Evolutionary conservation across 1,140 invertebrate species (phyloP).

Genomic region (Aradophagus sp.): DNA sequence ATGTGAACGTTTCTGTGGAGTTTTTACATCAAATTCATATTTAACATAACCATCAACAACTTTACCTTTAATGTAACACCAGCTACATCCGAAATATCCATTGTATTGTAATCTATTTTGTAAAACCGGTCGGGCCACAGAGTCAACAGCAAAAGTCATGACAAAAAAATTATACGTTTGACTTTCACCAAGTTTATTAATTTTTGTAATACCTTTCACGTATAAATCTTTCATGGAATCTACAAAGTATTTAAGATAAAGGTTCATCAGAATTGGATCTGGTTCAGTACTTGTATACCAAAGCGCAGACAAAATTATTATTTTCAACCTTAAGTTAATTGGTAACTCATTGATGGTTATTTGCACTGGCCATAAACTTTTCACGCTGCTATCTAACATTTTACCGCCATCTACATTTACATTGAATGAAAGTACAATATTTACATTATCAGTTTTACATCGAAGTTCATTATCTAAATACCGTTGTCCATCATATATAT

Average conservation of each 20-base stretch:
- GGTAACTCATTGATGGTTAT: slow-evolving; percentile 39
- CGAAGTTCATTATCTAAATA: slow-evolving; percentile 7
- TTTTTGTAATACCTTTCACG: slow-evolving; percentile 26
- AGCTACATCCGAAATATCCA: slow-evolving; percentile 44
- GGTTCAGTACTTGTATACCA: slow-evolving; percentile 32
- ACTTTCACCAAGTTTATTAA: slow-evolving; percentile 4
- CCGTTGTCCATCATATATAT: slow-evolving; percentile 9
- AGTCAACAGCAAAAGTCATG: slow-evolving; percentile 22
- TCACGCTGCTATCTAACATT: slow-evolving; percentile 26
- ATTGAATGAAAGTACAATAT: slow-evolving; percentile 18
- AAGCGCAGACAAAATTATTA: slow-evolving; percentile 24
- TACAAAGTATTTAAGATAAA: slow-evolving; percentile 33
- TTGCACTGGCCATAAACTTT: slow-evolving; percentile 50
- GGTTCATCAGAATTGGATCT: slow-evolving; percentile 30
- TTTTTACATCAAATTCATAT: slow-evolving; percentile 9
- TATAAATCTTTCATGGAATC: slow-evolving; percentile 13
- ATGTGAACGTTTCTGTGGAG: slow-evolving; percentile 12
- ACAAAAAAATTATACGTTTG: slow-evolving; percentile 21
- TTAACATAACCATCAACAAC: slow-evolving; percentile 11
- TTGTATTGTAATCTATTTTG: slow-evolving; percentile 51
- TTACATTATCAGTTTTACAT: background rate
- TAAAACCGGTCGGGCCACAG: slow-evolving; percentile 38
- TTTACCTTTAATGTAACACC: slow-evolving; percentile 37
- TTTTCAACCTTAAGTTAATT: slow-evolving; percentile 31
- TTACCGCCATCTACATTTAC: slow-evolving; percentile 27